phyloP scores from a whole-genome alignment of 2,888 invertebrate genomes.

The Nudaria mundana region DNA sequence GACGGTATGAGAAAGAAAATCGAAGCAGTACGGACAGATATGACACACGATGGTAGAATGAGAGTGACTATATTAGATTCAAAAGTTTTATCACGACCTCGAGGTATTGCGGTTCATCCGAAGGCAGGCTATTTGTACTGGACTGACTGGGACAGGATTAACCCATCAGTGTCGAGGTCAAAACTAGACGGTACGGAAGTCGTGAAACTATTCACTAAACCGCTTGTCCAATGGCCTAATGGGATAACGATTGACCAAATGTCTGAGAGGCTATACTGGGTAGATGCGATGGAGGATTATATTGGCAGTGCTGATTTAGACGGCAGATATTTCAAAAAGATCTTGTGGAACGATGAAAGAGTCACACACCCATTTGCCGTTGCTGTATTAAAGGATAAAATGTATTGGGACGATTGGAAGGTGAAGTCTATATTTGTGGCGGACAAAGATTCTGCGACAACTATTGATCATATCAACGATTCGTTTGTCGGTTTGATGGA shows the following conservation, averaged over 20 bases:
- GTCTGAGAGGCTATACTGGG: slow-evolving; percentile 92
- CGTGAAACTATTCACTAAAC: slow-evolving; percentile 83
- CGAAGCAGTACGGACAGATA: slow-evolving; percentile 87
- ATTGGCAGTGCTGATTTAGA: slow-evolving; percentile 89
- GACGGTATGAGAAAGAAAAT: slow-evolving; percentile 90
- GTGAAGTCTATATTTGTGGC: slow-evolving; percentile 88
- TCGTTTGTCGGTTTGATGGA: slow-evolving; percentile 89
- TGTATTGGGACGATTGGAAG: slow-evolving; percentile 96
- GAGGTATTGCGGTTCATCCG: slow-evolving; percentile 93
- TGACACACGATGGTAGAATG: slow-evolving; percentile 84
- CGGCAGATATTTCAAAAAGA: slow-evolving; percentile 84
- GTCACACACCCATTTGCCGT: slow-evolving; percentile 93
- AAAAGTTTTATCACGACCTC: slow-evolving; percentile 85
- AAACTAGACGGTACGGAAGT: slow-evolving; percentile 89
- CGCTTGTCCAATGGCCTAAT: slow-evolving; percentile 91
- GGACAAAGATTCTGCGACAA: slow-evolving; percentile 87
- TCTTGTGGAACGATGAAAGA: slow-evolving; percentile 83
- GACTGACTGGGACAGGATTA: slow-evolving; percentile 93
- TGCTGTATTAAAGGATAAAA: slow-evolving; percentile 90
- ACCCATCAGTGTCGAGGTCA: slow-evolving; percentile 89
- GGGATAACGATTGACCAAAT: slow-evolving; percentile 92
- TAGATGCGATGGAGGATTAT: slow-evolving; percentile 91
- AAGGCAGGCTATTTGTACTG: slow-evolving; percentile 89
- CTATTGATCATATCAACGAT: slow-evolving; percentile 81
- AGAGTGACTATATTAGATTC: slow-evolving; percentile 87